phyloP scores from a whole-genome alignment of 2,797 vertebrate genomes.

The Coreius guichenoti region DNA sequence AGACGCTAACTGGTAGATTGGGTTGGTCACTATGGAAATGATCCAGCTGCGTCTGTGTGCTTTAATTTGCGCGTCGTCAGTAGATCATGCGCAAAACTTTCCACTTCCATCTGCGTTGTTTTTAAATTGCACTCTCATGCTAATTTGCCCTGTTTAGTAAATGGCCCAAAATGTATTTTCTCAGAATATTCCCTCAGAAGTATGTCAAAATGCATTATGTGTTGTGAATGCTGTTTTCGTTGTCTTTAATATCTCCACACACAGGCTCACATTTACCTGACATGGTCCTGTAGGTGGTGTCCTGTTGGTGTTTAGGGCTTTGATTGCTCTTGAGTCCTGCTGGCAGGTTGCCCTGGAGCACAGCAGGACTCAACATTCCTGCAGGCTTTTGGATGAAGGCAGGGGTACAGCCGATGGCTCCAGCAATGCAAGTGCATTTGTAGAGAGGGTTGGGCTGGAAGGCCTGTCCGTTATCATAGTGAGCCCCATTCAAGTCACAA shows the following conservation, averaged over 20 bases:
- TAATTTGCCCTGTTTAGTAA: too few relatives aligned
- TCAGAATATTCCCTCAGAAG: slow-evolving; percentile 34
- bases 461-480: slow-evolving; percentile 89
- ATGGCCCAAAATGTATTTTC: neutral
- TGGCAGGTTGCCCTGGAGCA: slow-evolving; percentile 68
- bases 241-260: neutral
- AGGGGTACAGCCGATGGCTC: slow-evolving; percentile 92
- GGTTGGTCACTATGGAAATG: too few relatives aligned
- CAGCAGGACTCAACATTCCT: slow-evolving; percentile 71
- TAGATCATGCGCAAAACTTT: too few relatives aligned
- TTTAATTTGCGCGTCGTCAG: too few relatives aligned
- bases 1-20: too few relatives aligned
- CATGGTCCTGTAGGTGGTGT: slow-evolving; percentile 81
- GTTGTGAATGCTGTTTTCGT: neutral
- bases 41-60: too few relatives aligned
- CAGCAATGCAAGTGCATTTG: slow-evolving; percentile 91
- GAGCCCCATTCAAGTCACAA: slow-evolving; percentile 88
- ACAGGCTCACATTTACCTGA: slow-evolving; percentile 82
- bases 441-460: slow-evolving; percentile 91
- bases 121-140: too few relatives aligned
- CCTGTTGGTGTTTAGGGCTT: slow-evolving; percentile 75
- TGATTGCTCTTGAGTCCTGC: slow-evolving; percentile 69
- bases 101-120: too few relatives aligned
- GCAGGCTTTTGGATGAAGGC: slow-evolving; percentile 81
- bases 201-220: neutral